Evolutionary conservation across 35 echinoderm and acorn worm genomes (phyloP).

Genomic region (Holothuria glaberrima): DNA sequence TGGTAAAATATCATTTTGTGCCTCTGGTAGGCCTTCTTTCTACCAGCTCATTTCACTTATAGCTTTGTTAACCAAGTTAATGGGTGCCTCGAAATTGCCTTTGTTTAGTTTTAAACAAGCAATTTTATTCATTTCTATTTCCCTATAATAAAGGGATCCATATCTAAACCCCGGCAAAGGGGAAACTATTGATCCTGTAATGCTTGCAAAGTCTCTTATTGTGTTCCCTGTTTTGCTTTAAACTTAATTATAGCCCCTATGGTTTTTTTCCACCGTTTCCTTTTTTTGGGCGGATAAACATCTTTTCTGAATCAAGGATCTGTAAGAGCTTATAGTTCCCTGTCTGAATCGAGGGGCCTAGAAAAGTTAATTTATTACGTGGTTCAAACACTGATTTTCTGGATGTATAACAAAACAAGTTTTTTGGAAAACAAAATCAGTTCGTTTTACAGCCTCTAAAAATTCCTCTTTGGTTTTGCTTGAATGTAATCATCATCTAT

Average conservation of each 20-base stretch:
- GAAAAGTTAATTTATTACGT: constrained; percentile 1
- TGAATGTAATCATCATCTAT: constrained; percentile 5
- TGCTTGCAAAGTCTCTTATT: constrained; percentile 6
- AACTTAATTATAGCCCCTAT: not conserved
- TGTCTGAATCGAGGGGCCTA: too few relatives aligned
- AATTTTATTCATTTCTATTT: constrained; percentile 14
- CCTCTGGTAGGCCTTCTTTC: not conserved
- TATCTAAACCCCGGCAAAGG: constrained; percentile 36
- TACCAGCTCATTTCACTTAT: constrained; percentile 44
- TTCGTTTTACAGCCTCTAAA: not conserved
- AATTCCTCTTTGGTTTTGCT: constrained; percentile 18
- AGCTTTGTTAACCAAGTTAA: not conserved
- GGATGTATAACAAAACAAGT: not conserved
- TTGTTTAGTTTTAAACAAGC: not conserved
- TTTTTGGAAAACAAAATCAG: not conserved
- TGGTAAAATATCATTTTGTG: too few relatives aligned
- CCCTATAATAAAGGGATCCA: constrained; percentile 51
- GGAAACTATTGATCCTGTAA: constrained; percentile 37
- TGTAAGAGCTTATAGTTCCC: too few relatives aligned
- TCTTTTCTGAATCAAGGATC: constrained; percentile 7
- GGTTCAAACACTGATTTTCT: constrained; percentile 38
- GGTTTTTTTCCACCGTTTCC: not conserved
- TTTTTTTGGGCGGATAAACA: not conserved
- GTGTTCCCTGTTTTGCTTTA: constrained; percentile 1
- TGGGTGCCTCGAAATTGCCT: constrained; percentile 21